Evolutionary conservation across 1,140 invertebrate genomes (phyloP), one percentile per base, ranked within the genome.

Genomic region (Ostrea edulis): DNA sequence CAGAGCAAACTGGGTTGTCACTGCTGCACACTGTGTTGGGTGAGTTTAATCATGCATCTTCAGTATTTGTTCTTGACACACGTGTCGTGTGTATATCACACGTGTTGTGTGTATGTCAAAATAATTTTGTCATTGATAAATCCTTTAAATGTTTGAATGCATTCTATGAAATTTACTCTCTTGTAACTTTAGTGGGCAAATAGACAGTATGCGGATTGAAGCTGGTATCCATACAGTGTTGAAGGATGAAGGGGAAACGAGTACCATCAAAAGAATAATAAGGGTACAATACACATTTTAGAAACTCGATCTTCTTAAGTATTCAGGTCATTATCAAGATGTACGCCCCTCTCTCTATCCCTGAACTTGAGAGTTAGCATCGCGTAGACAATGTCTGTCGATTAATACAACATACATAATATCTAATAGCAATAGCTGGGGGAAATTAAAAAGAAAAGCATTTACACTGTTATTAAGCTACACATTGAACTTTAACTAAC

Each of bases 1-100:
- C 20, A 81, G 62, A 20, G 25, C 71, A 25, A 62, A 85, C 8
- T 90, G 89, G 88, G 88, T 89, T 0, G 20, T 88, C 3, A 91
- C 90, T 5, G 90, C 90, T 0, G 87, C 90, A 5, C 90, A 91
- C 81, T 91, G 90, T 85, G 87, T 90, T 9, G 44, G 82, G 54
- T 81, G 55, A 44, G 35, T 44, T 44, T 44, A 77, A 83, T 71
- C n/a, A n/a, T n/a, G n/a, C n/a, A n/a, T n/a, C n/a, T n/a, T n/a
- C n/a, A n/a, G n/a, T n/a, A 55, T 44, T 44, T 44, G 1, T 44
- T 44, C 35, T 44, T 44, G 35, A 44, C 35, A 44, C 35, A 44
- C n/a, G n/a, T n/a, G n/a, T n/a, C n/a, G n/a, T n/a, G n/a, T n/a
- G n/a, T n/a, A n/a, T n/a, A n/a, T n/a, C n/a, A n/a, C n/a, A n/a